Conservation (phyloP, 2,888 invertebrate genomes). For the Junonia oenone region DNA sequence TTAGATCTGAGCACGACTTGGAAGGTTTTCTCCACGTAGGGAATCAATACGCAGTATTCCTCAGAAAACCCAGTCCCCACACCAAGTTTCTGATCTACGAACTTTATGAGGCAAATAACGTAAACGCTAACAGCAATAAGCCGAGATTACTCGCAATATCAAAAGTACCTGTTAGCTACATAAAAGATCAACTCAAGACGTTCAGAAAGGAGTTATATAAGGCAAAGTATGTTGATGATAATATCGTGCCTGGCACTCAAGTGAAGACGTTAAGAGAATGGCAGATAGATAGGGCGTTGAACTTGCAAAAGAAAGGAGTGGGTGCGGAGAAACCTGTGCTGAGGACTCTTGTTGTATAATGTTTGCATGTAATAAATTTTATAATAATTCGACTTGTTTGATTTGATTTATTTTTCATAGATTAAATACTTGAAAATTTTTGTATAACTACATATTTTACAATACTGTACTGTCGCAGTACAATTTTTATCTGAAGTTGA, state of each 20-base stretch:
- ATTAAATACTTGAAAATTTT: no score
- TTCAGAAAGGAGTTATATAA: slow-evolving; percentile 52
- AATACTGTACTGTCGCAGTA: no score
- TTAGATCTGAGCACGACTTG: slow-evolving; percentile 49
- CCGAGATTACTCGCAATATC: slow-evolving; percentile 57
- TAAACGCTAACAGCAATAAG: slow-evolving; percentile 40
- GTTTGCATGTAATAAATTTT: no score
- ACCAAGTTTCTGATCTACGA: slow-evolving; percentile 57
- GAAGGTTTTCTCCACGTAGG: slow-evolving; percentile 61
- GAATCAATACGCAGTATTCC: slow-evolving; percentile 55
- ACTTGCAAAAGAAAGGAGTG: slow-evolving; percentile 28
- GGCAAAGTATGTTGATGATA: slow-evolving; percentile 52
- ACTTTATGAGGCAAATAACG: slow-evolving; percentile 57
- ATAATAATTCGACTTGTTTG: no score
- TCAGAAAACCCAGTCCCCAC: slow-evolving; percentile 51
- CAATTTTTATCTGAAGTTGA: no score
- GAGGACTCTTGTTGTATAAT: slow-evolving; percentile 35
- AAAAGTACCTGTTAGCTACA: slow-evolving; percentile 55
- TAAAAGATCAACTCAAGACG: slow-evolving; percentile 53
- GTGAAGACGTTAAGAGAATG: slow-evolving; percentile 62
- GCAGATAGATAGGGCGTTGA: slow-evolving; percentile 57
- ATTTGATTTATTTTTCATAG: no score
- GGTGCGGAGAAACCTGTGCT: slow-evolving; percentile 40
- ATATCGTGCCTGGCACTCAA: slow-evolving; percentile 56
- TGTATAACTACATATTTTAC: no score